Percentiles rank a stretch among this genome's conserved stretches.
phyloP scores from a whole-genome alignment of 2,113 vertebrate genomes.

The Macroglossus sobrinus region DNA sequence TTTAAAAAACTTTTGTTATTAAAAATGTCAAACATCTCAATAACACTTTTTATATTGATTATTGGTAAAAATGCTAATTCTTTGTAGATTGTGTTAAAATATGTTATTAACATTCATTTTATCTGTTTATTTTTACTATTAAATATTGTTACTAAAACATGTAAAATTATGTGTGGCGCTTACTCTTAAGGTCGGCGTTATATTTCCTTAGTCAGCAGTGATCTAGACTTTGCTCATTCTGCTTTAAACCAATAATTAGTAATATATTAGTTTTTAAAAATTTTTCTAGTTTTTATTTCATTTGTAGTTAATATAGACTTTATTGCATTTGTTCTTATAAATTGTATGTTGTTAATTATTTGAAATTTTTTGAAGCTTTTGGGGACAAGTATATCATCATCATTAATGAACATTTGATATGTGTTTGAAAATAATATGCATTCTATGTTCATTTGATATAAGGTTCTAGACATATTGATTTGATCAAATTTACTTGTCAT shows the following conservation, averaged over 20 bases:
- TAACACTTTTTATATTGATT: background rate
- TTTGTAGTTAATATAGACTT: background rate
- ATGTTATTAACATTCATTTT: background rate
- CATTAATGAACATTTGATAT: too few relatives aligned
- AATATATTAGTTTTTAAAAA: background rate
- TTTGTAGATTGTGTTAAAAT: background rate
- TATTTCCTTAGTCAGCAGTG: background rate
- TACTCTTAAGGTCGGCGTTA: background rate
- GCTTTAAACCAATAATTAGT: background rate
- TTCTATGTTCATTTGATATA: background rate
- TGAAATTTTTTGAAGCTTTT: background rate
- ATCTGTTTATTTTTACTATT: background rate
- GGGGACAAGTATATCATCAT: too few relatives aligned
- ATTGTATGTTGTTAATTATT: background rate
- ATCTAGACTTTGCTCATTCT: background rate
- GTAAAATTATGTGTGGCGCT: background rate
- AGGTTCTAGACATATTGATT: background rate
- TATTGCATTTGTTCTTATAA: background rate
- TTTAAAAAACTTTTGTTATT: background rate
- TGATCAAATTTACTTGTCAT: background rate
- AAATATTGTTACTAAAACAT: background rate
- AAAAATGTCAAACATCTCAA: background rate
- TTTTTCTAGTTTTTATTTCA: background rate
- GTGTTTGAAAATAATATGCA: background rate
- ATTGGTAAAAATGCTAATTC: background rate